Conservation (phyloP, 2,797 vertebrate genomes). For the Dryobates pubescens region DNA sequence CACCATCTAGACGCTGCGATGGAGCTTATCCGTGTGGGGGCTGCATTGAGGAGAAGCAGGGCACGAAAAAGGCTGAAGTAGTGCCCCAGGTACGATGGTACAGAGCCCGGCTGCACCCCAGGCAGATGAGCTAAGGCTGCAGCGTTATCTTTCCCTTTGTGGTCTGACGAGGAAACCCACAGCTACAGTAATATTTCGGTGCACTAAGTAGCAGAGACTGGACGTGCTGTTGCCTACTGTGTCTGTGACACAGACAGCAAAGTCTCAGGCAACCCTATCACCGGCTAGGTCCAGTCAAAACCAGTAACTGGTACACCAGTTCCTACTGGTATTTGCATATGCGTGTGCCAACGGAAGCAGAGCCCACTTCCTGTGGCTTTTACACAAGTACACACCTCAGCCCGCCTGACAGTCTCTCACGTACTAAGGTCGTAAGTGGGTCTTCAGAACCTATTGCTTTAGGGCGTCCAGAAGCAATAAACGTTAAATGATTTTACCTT, state of each 20-base stretch:
- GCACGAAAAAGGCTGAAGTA: background rate
- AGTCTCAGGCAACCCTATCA: fast-evolving
- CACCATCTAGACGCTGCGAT: fast-evolving
- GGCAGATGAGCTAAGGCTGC: background rate
- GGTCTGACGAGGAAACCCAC: background rate
- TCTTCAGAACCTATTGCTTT: background rate
- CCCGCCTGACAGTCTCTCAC: fast-evolving
- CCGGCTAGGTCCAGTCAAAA: background rate
- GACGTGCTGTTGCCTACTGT: fast-evolving
- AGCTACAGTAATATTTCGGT: fast-evolving
- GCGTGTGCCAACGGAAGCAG: background rate
- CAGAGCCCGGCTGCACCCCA: fast-evolving
- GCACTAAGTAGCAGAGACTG: background rate
- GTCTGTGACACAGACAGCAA: fast-evolving
- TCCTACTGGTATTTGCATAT: background rate
- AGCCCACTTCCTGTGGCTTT: background rate
- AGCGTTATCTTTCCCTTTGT: background rate
- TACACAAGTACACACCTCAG: fast-evolving
- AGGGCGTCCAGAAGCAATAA: background rate
- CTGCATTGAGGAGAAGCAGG: fast-evolving
- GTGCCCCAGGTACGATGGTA: fast-evolving
- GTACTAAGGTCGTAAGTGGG: fast-evolving
- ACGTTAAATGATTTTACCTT: background rate
- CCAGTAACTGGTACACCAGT: fast-evolving
- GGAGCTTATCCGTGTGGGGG: fast-evolving